Base-by-base conservation (phyloP, 23 tunicate genomes). In the Halocynthia aurantium region DNA sequence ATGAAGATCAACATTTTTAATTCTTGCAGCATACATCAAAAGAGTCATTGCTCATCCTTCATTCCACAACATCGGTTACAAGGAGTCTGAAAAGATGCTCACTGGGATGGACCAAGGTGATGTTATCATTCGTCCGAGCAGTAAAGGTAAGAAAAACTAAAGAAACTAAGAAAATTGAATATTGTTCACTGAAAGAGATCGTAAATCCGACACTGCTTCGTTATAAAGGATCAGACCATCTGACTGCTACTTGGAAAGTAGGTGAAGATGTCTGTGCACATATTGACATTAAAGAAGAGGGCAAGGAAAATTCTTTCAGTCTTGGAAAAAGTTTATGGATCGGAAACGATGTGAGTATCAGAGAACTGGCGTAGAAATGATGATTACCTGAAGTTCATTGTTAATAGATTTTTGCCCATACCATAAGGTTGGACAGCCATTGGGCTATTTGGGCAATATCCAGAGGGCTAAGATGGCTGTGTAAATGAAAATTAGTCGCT, bases 1-100 rank as follows among this genome's bases (percentile, higher is more conserved):
- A 18, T 60, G 18, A 4, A 60, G 18, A 60, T n/a, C 64, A 60
- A 60, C 64, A 15, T 60, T 60, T n/a, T 60, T 15, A 1, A 8
- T 52, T 8, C 2, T 51, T 83, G 8, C 86, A 87, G 93, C 86
- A 9, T 89, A 89, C 78, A 84, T 95, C 76, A 89, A 95, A 85
- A 96, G 99, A 17, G 99, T 95, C 6, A 95, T 95, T 6, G 96
- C 96, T 7, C 99, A 95, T 69, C 96, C 90, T 8, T 84, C 86
- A 15, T 95, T 95, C 72, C 84, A 82, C 61, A 95, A 95, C 79
- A 75, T 95, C 75, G 90, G 87, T 77, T 95, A 81, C 81, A 85
- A 81, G 57, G 79, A 80, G 52, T 90, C 99, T 21, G 96, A 89
- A 61, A 72, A 81, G 60, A 62, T 86, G 77, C 57, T 95, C 88